These are phyloP conservation scores for Drosophila glabriapex DNA, from an alignment of 2,888 invertebrate genomes.

Conservation along the genomic window DNA sequence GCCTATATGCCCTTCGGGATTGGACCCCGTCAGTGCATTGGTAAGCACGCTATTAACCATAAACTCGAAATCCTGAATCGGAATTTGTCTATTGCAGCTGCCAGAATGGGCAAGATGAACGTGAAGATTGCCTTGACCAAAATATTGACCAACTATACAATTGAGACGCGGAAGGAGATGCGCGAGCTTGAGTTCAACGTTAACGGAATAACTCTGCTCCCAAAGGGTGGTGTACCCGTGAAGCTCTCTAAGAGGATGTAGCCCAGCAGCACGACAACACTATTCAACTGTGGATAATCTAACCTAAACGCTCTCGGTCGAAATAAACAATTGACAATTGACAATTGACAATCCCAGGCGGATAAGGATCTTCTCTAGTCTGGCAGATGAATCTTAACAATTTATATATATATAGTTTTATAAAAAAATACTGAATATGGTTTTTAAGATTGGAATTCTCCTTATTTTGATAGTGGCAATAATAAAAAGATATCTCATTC, in stretches of 20 bases:
- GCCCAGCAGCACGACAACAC: neutral
- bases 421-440: neutral
- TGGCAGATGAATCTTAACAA: neutral
- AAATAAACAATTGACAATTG: neutral
- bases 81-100: conserved; percentile 55
- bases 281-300: neutral
- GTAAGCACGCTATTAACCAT: conserved; percentile 55
- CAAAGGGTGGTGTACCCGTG: conserved; percentile 81
- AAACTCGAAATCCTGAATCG: neutral
- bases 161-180: conserved; percentile 63
- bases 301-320: neutral
- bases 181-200: conserved; percentile 82
- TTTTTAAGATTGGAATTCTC: neutral
- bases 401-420: too few relatives aligned
- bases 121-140: conserved; percentile 82
- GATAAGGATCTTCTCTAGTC: neutral
- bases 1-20: conserved; percentile 85
- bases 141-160: conserved; percentile 75
- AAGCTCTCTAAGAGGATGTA: conserved; percentile 64
- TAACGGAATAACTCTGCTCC: conserved; percentile 73
- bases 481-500: neutral
- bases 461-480: neutral
- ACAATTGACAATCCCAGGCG: neutral
- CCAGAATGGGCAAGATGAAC: conserved; percentile 83
- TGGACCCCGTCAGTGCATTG: conserved; percentile 85